phyloP scores from a whole-genome alignment of 2,113 vertebrate species.

The Apistogramma diplotaenia region DNA sequence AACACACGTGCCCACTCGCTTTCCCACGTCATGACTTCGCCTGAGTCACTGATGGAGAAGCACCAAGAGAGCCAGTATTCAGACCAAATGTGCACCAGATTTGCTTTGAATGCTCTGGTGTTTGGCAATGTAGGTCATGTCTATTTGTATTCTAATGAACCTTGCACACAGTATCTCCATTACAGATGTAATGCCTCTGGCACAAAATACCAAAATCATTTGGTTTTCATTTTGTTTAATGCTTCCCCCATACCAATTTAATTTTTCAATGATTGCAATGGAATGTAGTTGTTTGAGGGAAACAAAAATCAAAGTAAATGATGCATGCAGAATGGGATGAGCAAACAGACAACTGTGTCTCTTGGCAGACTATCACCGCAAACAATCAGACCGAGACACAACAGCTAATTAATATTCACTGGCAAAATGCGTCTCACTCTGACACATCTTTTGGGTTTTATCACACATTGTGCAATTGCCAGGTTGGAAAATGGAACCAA shows the following conservation, averaged over 20 bases:
- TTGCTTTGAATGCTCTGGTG: constrained; percentile 33
- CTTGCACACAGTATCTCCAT: constrained; percentile 18
- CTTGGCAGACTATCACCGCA: constrained; percentile 48
- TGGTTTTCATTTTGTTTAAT: constrained; percentile 40
- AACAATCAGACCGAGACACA: constrained; percentile 60
- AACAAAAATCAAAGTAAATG: constrained; percentile 54
- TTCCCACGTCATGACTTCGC: constrained; percentile 54
- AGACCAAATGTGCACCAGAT: constrained; percentile 21
- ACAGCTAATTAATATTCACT: constrained; percentile 69
- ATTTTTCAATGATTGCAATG: constrained; percentile 33
- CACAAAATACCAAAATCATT: constrained; percentile 5
- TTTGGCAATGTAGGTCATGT: constrained; percentile 48
- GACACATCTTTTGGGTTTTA: constrained; percentile 55
- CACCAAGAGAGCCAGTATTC: constrained; percentile 26
- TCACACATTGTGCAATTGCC: constrained; percentile 20
- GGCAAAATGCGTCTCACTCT: constrained; percentile 54
- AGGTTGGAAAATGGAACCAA: constrained; percentile 38
- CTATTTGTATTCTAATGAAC: constrained; percentile 49
- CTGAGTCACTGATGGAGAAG: constrained; percentile 46
- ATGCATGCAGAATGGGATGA: constrained; percentile 40
- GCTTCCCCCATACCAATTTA: constrained; percentile 15
- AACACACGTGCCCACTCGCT: constrained; percentile 27
- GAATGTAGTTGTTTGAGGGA: constrained; percentile 22
- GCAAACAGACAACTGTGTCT: constrained; percentile 51
- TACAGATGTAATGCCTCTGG: constrained; percentile 12